A percentile compares a stretch with the other conserved stretches of the same genome.
These are phyloP conservation scores for Petrocephalus sullivani DNA, from an alignment of 2,797 vertebrate species.

Conservation along the genomic window DNA sequence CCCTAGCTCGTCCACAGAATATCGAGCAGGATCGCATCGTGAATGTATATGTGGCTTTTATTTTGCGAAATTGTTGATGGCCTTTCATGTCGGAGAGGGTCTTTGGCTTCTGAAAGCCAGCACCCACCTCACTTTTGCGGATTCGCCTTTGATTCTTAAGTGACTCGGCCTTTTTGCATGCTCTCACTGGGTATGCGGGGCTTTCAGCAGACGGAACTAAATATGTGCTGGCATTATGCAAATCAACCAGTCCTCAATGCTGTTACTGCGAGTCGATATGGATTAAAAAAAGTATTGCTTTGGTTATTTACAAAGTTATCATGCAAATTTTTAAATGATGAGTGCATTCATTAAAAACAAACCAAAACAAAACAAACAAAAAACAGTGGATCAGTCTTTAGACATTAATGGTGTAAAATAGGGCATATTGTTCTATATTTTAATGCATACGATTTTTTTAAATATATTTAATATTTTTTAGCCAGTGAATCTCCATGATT, in stretches of 20 bases:
- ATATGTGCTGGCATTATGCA: not conserved
- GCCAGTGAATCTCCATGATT: not conserved
- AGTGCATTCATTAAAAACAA: not conserved
- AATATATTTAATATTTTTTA: not conserved
- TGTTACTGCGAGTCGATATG: not conserved
- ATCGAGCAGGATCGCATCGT: not conserved
- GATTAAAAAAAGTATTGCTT: not conserved
- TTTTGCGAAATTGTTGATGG: not conserved
- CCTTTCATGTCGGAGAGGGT: not conserved
- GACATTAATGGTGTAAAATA: not conserved
- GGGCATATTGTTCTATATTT: not conserved
- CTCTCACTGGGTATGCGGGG: not conserved
- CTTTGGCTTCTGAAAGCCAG: not conserved
- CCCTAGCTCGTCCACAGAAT: not conserved
- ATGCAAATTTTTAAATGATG: not conserved
- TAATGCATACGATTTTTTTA: not conserved
- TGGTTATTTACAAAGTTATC: not conserved
- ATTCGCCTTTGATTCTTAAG: not conserved
- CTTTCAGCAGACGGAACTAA: not conserved
- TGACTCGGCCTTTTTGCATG: not conserved
- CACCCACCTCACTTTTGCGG: not conserved
- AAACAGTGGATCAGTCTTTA: not conserved
- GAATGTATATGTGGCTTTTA: not conserved
- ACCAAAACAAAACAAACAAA: not conserved
- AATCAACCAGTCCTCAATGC: not conserved